Evolutionary conservation across 2,888 invertebrate species (phyloP).

Genomic region (Smittia sp.): DNA sequence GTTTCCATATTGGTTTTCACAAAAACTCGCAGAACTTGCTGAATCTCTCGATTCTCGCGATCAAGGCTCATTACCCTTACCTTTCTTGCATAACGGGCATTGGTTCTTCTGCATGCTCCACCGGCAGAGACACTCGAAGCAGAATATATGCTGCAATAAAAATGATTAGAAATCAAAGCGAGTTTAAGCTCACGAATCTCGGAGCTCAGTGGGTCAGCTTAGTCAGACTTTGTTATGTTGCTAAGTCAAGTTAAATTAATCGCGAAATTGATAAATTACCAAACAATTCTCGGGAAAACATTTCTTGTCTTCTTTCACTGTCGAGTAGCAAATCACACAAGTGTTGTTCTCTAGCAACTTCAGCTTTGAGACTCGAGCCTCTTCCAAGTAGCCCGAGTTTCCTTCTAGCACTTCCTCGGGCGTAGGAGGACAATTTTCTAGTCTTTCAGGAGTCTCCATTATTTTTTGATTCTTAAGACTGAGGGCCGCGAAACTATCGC

Average conservation of each 20-base stretch:
- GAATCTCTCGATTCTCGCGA: neutral
- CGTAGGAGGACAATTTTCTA: slow-evolving; percentile 25
- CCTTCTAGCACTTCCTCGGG: slow-evolving; percentile 16
- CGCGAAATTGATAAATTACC: too few relatives aligned
- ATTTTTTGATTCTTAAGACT: too few relatives aligned
- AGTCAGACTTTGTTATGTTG: too few relatives aligned
- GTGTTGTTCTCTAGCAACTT: slow-evolving; percentile 3
- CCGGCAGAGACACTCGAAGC: slow-evolving; percentile 85
- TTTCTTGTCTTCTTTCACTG: neutral
- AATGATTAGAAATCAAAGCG: too few relatives aligned
- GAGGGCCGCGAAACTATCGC: too few relatives aligned
- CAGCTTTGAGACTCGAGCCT: slow-evolving; percentile 5
- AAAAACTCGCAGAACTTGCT: neutral
- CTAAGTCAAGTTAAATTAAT: too few relatives aligned
- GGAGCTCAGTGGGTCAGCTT: too few relatives aligned
- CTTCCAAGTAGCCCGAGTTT: neutral
- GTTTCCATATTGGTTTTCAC: neutral
- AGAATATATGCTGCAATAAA: slow-evolving; percentile 93
- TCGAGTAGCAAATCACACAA: slow-evolving; percentile 31
- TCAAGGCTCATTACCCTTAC: neutral
- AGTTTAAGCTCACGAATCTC: too few relatives aligned
- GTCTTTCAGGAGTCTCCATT: slow-evolving; percentile 22
- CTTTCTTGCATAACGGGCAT: slow-evolving; percentile 34
- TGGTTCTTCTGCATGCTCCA: slow-evolving; percentile 70
- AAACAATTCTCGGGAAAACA: slow-evolving; percentile 26